Conservation (phyloP, 1,140 invertebrate species). For the Micrasema minimum region DNA sequence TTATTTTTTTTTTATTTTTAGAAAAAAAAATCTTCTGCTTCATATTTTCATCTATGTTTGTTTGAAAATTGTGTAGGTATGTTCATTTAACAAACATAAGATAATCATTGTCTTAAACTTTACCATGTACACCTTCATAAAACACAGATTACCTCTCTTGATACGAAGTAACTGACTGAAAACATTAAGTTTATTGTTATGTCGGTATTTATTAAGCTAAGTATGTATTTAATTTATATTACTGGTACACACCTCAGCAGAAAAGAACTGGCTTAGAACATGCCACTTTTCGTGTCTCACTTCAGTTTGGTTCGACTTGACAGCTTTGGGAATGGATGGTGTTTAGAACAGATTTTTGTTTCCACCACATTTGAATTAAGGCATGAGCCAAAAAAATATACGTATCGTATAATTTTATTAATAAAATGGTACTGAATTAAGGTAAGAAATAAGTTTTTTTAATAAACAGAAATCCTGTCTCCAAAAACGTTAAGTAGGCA, state of each 20-base stretch:
- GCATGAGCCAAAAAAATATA: neutral
- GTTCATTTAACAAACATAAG: too few species aligned
- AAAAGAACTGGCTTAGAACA: slow-evolving; percentile 20
- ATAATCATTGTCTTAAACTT: too few species aligned
- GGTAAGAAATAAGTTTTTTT: neutral
- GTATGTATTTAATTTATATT: neutral
- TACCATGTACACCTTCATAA: too few species aligned
- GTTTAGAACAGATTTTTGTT: slow-evolving; percentile 8
- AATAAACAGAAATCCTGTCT: neutral
- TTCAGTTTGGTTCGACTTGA: slow-evolving; percentile 20
- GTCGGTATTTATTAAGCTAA: neutral
- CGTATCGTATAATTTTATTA: neutral
- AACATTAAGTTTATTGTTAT: slow-evolving; percentile 32
- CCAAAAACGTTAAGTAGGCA: neutral
- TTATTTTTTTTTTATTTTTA: too few species aligned
- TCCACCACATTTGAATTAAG: neutral
- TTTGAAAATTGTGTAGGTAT: too few species aligned
- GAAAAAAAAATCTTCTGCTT: too few species aligned
- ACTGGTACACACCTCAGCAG: neutral
- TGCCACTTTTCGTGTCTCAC: slow-evolving; percentile 19
- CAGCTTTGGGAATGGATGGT: neutral
- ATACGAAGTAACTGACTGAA: slow-evolving; percentile 19
- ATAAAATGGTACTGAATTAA: neutral
- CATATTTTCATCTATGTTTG: too few species aligned
- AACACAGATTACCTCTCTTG: too few species aligned